Conservation (phyloP, 1,140 invertebrate species). For the Planococcus citri region DNA sequence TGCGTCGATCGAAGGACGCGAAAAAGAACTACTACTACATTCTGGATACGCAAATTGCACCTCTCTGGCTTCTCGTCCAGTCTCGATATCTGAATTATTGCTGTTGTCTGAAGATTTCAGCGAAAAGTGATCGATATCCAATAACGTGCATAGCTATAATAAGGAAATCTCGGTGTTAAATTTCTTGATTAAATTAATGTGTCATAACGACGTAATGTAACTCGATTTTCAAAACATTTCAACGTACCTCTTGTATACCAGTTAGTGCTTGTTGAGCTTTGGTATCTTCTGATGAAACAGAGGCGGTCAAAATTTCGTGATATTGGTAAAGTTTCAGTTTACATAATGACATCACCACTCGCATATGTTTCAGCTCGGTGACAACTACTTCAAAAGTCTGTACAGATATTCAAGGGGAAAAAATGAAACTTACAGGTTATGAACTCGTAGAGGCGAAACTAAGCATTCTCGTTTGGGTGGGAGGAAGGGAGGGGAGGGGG, state of each 20-base stretch:
- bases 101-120: not conserved
- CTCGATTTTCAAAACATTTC: conserved; percentile 31
- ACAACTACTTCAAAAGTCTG: conserved; percentile 35
- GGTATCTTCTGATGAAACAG: conserved; percentile 30
- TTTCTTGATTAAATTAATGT: conserved; percentile 23
- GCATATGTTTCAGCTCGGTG: conserved; percentile 35
- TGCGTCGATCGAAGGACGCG: not conserved
- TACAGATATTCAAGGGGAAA: not conserved
- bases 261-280: conserved; percentile 34
- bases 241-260: conserved; percentile 35
- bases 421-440: conserved; percentile 9
- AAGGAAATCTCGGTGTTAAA: no score
- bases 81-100: conserved; percentile 20
- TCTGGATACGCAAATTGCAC: not conserved
- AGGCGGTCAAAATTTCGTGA: conserved; percentile 31
- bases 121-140: conserved; percentile 19
- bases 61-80: conserved; percentile 15
- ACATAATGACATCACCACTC: conserved; percentile 35
- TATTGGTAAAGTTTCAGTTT: conserved; percentile 34
- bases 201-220: conserved; percentile 31
- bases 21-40: not conserved
- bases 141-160: conserved; percentile 22
- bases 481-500: no score
- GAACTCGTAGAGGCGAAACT: conserved; percentile 16
- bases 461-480: conserved; percentile 31